Evolutionary conservation across 92 coral and sea anemone genomes (phyloP).

Genomic region (Actinostola sp.): DNA sequence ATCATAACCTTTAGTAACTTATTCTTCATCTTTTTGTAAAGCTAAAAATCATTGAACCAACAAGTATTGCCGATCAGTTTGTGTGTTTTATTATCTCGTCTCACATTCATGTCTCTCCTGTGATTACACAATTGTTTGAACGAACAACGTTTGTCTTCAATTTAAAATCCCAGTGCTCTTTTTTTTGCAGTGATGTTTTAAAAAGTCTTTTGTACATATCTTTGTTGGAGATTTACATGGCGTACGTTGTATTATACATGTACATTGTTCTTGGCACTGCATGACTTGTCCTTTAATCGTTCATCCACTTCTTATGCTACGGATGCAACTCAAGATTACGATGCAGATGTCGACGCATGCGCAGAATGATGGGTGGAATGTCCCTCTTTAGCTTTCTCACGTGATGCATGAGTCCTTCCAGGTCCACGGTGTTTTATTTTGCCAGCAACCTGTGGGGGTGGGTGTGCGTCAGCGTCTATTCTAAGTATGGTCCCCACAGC

Average conservation of each 20-base stretch:
- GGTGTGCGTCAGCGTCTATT: conserved; percentile 84
- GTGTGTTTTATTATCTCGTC: neutral
- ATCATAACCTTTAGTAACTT: too few species aligned
- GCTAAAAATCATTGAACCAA: too few species aligned
- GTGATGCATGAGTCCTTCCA: conserved; percentile 59
- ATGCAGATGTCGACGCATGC: conserved; percentile 44
- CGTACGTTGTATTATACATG: too few species aligned
- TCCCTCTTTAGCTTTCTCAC: conserved; percentile 71
- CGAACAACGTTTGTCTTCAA: neutral
- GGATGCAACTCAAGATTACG: too few species aligned
- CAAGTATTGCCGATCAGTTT: too few species aligned
- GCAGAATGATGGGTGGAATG: conserved; percentile 1
- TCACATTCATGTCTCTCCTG: neutral
- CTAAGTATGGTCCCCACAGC: conserved; percentile 95
- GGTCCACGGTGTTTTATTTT: conserved; percentile 93
- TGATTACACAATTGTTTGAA: neutral
- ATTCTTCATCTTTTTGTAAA: too few species aligned
- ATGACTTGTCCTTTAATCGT: neutral
- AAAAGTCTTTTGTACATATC: too few species aligned
- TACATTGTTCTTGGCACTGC: too few species aligned
- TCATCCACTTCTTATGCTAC: neutral
- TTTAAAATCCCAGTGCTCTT: neutral
- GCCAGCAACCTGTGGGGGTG: conserved; percentile 81
- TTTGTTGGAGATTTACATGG: too few species aligned
- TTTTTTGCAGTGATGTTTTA: neutral